These are phyloP conservation scores for Pseudomyrmex gracilis DNA, from an alignment of 1,140 invertebrate species.

Conservation along the genomic window DNA sequence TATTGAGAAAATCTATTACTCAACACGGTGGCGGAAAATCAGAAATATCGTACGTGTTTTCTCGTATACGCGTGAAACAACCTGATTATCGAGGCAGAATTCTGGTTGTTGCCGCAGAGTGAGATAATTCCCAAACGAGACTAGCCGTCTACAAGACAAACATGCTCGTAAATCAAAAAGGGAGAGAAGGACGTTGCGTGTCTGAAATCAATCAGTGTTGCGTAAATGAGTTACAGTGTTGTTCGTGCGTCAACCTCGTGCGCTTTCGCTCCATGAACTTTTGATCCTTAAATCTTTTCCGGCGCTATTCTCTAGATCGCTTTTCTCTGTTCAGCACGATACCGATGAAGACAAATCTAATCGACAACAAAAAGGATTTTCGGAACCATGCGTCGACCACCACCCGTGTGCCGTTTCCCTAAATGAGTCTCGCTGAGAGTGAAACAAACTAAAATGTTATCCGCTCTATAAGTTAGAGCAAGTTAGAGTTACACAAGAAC, in stretches of 20 bases:
- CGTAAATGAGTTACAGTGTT: conserved; percentile 44
- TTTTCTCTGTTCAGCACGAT: neutral
- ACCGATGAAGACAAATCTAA: conserved; percentile 32
- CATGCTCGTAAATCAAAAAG: conserved; percentile 37
- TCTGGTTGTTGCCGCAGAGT: neutral
- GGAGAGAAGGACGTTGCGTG: neutral
- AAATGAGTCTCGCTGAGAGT: conserved; percentile 1
- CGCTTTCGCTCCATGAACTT: conserved; percentile 1
- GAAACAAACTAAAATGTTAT: conserved; percentile 2
- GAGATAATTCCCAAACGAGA: conserved; percentile 17
- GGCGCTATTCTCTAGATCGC: neutral
- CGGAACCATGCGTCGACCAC: neutral
- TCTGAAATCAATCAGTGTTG: conserved; percentile 36
- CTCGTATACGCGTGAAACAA: neutral
- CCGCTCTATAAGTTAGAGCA: neutral
- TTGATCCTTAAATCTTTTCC: conserved; percentile 12
- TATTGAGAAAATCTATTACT: neutral
- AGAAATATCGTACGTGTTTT: neutral
- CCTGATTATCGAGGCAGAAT: neutral
- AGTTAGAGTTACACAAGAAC: neutral
- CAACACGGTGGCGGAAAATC: neutral
- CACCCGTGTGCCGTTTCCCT: neutral
- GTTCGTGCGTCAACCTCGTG: conserved; percentile 1
- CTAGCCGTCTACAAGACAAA: neutral
- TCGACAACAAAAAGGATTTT: conserved; percentile 23